Conservation (phyloP, 2,797 vertebrate species). For the Amniataba percoides region DNA sequence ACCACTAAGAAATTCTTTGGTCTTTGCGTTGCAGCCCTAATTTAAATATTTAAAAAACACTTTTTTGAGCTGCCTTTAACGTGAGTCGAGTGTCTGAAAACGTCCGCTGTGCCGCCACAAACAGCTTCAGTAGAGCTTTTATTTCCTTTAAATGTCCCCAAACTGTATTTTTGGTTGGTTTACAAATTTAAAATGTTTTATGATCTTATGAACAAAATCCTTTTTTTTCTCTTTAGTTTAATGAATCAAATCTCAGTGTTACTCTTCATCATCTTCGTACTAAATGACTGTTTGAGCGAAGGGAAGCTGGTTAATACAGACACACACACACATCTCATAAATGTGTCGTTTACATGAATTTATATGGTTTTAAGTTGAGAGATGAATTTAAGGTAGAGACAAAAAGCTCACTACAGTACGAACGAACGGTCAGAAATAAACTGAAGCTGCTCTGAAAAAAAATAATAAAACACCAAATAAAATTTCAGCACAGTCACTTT, state of each 20-base stretch:
- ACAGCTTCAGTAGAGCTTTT: background rate
- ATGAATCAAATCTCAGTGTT: conserved; percentile 10
- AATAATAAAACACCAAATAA: conserved; percentile 4
- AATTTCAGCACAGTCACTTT: background rate
- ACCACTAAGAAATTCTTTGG: background rate
- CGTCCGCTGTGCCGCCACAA: background rate
- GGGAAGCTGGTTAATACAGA: background rate
- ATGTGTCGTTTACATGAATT: background rate
- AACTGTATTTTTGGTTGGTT: conserved; percentile 2
- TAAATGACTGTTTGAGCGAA: background rate
- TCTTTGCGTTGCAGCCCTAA: background rate
- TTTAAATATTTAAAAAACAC: conserved; percentile 9
- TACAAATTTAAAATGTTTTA: background rate
- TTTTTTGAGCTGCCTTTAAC: conserved; percentile 12
- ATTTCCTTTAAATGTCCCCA: background rate
- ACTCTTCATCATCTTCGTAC: background rate
- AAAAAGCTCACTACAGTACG: background rate
- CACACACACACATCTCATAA: background rate
- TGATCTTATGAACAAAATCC: background rate
- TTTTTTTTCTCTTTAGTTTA: background rate
- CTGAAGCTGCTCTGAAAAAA: conserved; percentile 26
- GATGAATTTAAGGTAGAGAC: background rate
- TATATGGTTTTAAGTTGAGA: background rate
- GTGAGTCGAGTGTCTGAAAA: conserved; percentile 5
- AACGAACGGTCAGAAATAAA: background rate